Base-by-base conservation (phyloP, 2,888 invertebrate species). In the Megastigmus dorsalis region DNA sequence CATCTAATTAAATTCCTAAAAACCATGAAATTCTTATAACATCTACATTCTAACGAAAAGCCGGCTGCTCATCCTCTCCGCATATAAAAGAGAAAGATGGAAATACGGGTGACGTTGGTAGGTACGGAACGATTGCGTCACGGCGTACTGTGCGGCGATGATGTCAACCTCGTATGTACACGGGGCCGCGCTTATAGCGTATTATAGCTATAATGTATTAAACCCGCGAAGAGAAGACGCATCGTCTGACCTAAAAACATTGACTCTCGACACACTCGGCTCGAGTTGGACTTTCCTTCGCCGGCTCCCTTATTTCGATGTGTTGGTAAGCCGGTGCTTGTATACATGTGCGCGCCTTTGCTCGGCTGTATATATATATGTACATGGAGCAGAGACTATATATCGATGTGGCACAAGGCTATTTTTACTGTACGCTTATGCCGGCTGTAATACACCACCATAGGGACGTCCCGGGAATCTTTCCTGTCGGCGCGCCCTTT, bases 101-200 rank as follows among this genome's bases (percentile, higher is more conserved):
- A 3, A 10, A 13, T 20, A 7, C 59, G n/a, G n/a, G 41, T 59
- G 59, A 84, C 84, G 84, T 81, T 82, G 15, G 43, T 38, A 28
- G 15, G 43, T 38, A 28, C 20, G 80, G 80, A 79, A 79, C 80
- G 72, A 74, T 87, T 86, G 83, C 86, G 86, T 87, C 87, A 87
- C 82, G 81, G 77, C 74, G 77, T 82, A 81, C 85, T 83, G 84
- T 85, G 80, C 81, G 83, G 76, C 80, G 86, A 83, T 86, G 87
- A 87, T 87, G 86, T 87, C 87, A 87, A 82, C 80, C 77, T 73
- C 52, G 57, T 82, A 83, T 15, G n/a, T 41, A n/a, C 33, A 13
- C 30, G 20, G 18, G n/a, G 48, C 1, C 5, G 4, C 15, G 1
- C 15, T 38, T 15, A n/a, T n/a, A n/a, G 54, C 15, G 30, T 15